Conservation (phyloP, 35 echinoderm and acorn worm genomes). For the Ophiothrix spiculata region DNA sequence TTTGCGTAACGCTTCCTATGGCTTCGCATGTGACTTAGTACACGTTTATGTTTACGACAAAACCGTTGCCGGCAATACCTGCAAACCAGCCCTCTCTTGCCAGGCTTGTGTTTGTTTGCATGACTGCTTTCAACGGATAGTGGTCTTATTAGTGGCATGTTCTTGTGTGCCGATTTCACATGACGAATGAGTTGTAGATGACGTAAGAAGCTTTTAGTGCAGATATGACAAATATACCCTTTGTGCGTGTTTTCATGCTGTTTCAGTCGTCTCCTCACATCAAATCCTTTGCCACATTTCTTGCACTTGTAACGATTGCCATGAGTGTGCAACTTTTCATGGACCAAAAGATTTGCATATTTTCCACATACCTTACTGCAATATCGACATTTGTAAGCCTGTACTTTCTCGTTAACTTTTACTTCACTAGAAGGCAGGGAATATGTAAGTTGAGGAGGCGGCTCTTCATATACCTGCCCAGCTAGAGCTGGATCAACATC, state of each 20-base stretch:
- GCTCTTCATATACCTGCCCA: not conserved
- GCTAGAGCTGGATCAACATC: too few species aligned
- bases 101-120: not conserved
- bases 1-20: not conserved
- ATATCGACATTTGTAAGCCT: not conserved
- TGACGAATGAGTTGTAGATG: not conserved
- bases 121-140: not conserved
- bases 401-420: not conserved
- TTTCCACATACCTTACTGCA: constrained; percentile 2
- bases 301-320: not conserved
- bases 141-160: not conserved
- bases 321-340: not conserved
- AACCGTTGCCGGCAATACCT: not conserved
- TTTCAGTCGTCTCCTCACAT: not conserved
- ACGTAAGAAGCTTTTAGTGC: constrained; percentile 4
- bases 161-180: not conserved
- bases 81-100: not conserved
- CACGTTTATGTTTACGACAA: not conserved
- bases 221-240: not conserved
- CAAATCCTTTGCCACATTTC: constrained; percentile 6
- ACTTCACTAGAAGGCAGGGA: not conserved
- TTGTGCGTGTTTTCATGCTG: constrained; percentile 12
- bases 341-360: not conserved
- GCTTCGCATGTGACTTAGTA: not conserved
- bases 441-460: not conserved